These are phyloP conservation scores for Apodemus speciosus DNA, from an alignment of 2,113 vertebrate species.

Conservation along the genomic window DNA sequence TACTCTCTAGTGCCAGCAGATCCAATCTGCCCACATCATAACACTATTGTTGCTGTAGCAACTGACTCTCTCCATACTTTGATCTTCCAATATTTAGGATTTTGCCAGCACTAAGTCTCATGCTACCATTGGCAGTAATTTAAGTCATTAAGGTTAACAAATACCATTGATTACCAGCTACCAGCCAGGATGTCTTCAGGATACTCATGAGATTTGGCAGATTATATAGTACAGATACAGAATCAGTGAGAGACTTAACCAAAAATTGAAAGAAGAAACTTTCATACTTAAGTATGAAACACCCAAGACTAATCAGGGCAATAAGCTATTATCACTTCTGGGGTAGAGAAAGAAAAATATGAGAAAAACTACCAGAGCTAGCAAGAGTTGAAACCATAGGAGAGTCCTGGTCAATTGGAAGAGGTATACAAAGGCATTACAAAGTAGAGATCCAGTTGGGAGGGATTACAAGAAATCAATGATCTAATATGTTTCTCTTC, in stretches of 20 bases:
- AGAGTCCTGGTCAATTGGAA: background rate
- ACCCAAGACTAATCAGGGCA: background rate
- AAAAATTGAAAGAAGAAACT: background rate
- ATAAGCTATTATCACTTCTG: background rate
- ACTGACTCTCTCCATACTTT: constrained; percentile 62
- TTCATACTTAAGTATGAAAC: background rate
- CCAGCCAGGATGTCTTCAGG: background rate
- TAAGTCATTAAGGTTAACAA: constrained; percentile 32
- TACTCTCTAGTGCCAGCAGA: constrained; percentile 31
- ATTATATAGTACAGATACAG: background rate
- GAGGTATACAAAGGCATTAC: too few species aligned
- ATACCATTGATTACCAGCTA: background rate
- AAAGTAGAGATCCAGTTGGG: background rate
- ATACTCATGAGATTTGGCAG: background rate
- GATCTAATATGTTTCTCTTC: background rate
- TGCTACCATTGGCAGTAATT: constrained; percentile 31
- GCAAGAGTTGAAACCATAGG: background rate
- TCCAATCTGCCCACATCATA: constrained; percentile 15
- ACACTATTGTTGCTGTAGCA: constrained; percentile 66
- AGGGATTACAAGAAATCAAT: background rate
- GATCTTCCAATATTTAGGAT: constrained; percentile 27
- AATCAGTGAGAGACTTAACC: background rate
- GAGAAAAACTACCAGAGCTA: background rate
- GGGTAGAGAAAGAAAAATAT: background rate
- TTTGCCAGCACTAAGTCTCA: background rate